Percentiles rank a stretch among this genome's conserved stretches.
Conservation (phyloP, 2,888 invertebrate genomes). For the Drosophila neonasuta region DNA sequence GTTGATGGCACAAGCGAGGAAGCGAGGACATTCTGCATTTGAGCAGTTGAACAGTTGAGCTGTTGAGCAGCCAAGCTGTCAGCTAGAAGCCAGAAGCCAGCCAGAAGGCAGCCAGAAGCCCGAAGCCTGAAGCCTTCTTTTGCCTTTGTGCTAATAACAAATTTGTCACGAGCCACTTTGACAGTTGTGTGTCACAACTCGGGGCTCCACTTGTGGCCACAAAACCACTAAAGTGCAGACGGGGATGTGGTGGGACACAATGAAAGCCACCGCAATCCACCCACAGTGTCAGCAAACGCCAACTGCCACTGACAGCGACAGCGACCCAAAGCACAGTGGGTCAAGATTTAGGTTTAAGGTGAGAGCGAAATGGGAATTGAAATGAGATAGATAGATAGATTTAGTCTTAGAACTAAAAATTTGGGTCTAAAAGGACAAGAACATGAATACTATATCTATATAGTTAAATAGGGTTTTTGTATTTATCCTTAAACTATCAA, state of each 20-base stretch:
- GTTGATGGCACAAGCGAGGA: slow-evolving; percentile 2
- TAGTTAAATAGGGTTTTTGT: too few relatives aligned
- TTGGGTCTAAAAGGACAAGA: too few relatives aligned
- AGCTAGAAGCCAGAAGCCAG: slow-evolving; percentile 27
- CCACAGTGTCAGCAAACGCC: slow-evolving; percentile 52
- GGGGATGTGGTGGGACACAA: background rate
- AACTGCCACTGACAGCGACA: slow-evolving; percentile 54
- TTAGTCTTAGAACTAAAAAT: too few relatives aligned
- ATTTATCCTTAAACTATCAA: too few relatives aligned
- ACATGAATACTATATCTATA: too few relatives aligned
- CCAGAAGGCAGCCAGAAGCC: slow-evolving; percentile 3
- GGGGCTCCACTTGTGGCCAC: slow-evolving; percentile 43
- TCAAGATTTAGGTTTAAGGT: background rate
- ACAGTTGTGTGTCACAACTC: slow-evolving; percentile 74
- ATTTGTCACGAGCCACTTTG: slow-evolving; percentile 79
- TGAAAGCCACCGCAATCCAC: slow-evolving; percentile 16
- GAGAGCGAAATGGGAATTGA: background rate
- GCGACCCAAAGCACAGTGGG: slow-evolving; percentile 41
- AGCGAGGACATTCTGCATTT: slow-evolving; percentile 21
- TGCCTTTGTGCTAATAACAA: slow-evolving; percentile 65
- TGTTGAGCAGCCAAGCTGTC: slow-evolving; percentile 32
- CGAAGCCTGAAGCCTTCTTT: slow-evolving; percentile 22
- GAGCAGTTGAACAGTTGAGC: slow-evolving; percentile 6
- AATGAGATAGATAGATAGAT: too few relatives aligned
- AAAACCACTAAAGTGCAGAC: slow-evolving; percentile 33